Percentiles rank a stretch among this genome's conserved stretches.
These are phyloP conservation scores for Alviniconcha strummeri DNA, from an alignment of 2,888 invertebrate genomes.

Conservation along the genomic window DNA sequence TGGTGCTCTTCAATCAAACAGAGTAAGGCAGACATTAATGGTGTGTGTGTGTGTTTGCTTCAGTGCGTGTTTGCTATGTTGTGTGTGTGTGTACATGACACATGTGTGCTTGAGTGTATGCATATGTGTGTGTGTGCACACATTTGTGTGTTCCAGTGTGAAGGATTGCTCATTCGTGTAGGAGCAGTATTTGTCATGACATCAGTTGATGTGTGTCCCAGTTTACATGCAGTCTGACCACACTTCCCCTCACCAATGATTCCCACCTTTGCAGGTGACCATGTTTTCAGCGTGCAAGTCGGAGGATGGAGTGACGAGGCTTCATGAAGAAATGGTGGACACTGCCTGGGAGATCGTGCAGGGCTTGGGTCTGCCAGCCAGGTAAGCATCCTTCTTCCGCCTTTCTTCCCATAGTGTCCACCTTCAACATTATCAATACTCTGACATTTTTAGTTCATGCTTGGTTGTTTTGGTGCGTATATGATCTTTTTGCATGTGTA, in stretches of 20 bases:
- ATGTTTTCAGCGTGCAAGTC: neutral
- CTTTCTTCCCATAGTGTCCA: neutral
- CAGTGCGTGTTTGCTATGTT: neutral
- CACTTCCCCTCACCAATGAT: no score
- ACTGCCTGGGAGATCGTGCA: neutral
- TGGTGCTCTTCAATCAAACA: neutral
- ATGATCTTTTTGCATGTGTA: no score
- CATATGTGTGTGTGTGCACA: neutral
- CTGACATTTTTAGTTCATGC: no score
- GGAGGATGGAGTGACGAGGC: neutral
- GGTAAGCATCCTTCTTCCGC: neutral
- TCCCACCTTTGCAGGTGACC: conserved; percentile 1
- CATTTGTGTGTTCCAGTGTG: neutral
- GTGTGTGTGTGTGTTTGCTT: neutral
- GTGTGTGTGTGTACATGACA: neutral
- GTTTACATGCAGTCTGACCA: no score
- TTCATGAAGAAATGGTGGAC: neutral
- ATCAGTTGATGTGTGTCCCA: no score
- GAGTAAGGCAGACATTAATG: neutral
- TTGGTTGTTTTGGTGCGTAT: no score
- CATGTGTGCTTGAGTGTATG: no score
- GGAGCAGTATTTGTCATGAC: no score
- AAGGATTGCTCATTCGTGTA: no score
- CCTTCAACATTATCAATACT: no score
- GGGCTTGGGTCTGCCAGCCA: neutral